Evolutionary conservation across 2,797 vertebrate genomes (phyloP), one percentile per base, ranked within the genome.

Genomic region (Rhinichthys osculus): DNA sequence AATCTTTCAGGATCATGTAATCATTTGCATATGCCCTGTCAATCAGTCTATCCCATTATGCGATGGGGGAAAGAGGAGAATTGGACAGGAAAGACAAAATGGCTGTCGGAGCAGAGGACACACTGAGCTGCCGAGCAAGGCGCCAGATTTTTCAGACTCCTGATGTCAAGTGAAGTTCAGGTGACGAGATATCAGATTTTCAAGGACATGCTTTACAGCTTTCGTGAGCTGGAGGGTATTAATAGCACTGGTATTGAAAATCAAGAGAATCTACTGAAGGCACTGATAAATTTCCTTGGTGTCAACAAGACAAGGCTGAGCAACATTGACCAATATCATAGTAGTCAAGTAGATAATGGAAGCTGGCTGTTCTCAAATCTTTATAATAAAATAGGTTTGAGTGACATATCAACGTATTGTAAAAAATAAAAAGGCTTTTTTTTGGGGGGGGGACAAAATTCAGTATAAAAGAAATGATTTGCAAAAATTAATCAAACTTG

Each of bases 121-220:
- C 52, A 33, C 82, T 76, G 62, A 82, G 85, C 89, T 91, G 91
- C 87, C 72, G 59, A 81, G 85, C 90, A 92, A 86, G 86, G 88
- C 17, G 90, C 87, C 87, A 93, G 87, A 92, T 92, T 91, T 92
- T 89, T 89, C 79, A 44, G 85, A 90, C 89, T 90, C 72, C 77
- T 89, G 87, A 90, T 90, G 91, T 92, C 89, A 87, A 89, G 86
- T 66, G 88, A 88, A 90, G 87, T 89, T 90, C 81, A 90, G 85
- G 67, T 57, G 59, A 88, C 85, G 77, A 1, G 13, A 88, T 90
- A 92, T 93, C 91, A 87, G 72, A 89, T 91, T 92, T 83, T 87
- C 88, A 82, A 85, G 87, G 57, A 87, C 77, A 86, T 81, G 83
- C 88, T 92, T 92, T 91, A 92, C 88, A 67, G 91, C 85, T 72